phyloP scores from a whole-genome alignment of 1,140 invertebrate genomes.

The Pogonomyrmex barbatus region DNA sequence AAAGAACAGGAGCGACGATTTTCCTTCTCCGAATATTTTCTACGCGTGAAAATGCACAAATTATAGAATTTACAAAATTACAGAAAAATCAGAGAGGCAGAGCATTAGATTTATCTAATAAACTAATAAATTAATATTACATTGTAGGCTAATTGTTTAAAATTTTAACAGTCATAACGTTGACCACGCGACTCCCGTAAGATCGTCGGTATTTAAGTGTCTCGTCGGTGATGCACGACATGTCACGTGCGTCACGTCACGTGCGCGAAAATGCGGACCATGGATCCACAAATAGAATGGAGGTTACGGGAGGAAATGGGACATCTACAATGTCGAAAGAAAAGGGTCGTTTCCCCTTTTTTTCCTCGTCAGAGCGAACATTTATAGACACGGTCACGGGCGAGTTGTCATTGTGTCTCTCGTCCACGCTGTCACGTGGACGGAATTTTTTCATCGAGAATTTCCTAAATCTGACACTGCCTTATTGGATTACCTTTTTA shows the following conservation, averaged over 20 bases:
- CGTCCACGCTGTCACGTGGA: not conserved
- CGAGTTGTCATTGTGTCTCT: not conserved
- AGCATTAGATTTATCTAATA: too few relatives aligned
- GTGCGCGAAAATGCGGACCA: slow-evolving; percentile 23
- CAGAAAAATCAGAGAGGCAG: too few relatives aligned
- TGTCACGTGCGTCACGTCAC: not conserved
- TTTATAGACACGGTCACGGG: slow-evolving; percentile 41
- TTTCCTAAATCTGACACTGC: not conserved
- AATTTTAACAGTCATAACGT: too few relatives aligned
- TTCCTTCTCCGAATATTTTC: too few relatives aligned
- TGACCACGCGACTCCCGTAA: too few relatives aligned
- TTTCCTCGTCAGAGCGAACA: not conserved
- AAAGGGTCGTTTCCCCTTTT: slow-evolving; percentile 45
- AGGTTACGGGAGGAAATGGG: slow-evolving; percentile 67
- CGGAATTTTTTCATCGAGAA: not conserved
- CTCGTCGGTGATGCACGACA: not conserved
- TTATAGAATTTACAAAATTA: too few relatives aligned
- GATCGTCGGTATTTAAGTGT: not conserved
- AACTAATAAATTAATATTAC: too few relatives aligned
- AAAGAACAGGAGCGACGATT: too few relatives aligned
- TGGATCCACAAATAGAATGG: slow-evolving; percentile 65
- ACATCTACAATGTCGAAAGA: slow-evolving; percentile 38
- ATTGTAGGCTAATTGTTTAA: too few relatives aligned
- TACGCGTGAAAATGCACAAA: too few relatives aligned
- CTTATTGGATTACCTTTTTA: not conserved